A percentile compares a stretch with the other conserved stretches of the same genome.
These are phyloP conservation scores for Pygocentrus nattereri DNA, from an alignment of 2,797 vertebrate species.

Conservation along the genomic window DNA sequence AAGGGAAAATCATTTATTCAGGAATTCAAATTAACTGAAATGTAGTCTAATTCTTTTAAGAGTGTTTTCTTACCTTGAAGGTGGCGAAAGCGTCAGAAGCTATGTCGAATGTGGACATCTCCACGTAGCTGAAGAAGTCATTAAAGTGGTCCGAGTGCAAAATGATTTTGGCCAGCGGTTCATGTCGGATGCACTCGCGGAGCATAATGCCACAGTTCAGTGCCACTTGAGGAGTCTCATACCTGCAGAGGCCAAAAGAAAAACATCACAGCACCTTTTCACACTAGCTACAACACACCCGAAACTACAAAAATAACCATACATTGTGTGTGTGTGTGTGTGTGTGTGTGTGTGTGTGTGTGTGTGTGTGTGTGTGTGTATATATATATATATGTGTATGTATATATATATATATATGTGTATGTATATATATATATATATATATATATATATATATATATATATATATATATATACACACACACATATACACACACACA, in stretches of 20 bases:
- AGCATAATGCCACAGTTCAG: constrained; percentile 97
- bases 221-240: constrained; percentile 91
- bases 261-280: not conserved
- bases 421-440: no score
- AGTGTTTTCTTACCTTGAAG: constrained; percentile 86
- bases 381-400: no score
- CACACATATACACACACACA: no score
- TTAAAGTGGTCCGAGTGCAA: constrained; percentile 90
- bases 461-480: no score
- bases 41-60: not conserved
- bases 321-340: no score
- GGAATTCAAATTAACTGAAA: not conserved
- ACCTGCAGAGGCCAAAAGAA: constrained; percentile 72
- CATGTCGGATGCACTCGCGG: constrained; percentile 94
- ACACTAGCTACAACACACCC: not conserved
- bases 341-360: no score
- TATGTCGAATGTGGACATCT: constrained; percentile 98
- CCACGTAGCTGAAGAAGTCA: constrained; percentile 95
- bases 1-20: not conserved
- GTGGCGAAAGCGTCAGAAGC: constrained; percentile 98
- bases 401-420: no score
- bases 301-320: not conserved
- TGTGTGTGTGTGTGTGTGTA: no score
- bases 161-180: constrained; percentile 91
- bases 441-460: no score